Evolutionary conservation across 2,113 vertebrate genomes (phyloP).

Genomic region (Zosterops lateralis): DNA sequence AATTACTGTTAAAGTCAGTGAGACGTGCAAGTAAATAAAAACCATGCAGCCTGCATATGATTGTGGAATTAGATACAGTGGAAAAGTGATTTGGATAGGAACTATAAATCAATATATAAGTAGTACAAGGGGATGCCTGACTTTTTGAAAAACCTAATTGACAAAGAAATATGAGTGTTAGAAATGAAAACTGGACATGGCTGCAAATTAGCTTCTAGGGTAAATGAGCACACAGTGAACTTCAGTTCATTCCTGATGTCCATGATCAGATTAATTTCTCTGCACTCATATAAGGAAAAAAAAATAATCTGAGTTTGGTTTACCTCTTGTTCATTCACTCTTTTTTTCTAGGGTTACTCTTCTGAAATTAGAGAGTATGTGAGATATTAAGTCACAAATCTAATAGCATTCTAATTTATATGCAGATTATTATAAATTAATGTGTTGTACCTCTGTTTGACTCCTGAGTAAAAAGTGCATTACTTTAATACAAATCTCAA

Average conservation of each 20-base stretch:
- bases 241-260: neutral
- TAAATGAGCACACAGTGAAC: neutral
- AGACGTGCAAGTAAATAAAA: neutral
- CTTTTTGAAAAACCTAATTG: neutral
- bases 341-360: neutral
- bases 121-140: neutral
- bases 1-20: neutral
- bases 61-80: neutral
- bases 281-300: neutral
- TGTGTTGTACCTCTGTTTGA: neutral
- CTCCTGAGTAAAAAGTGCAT: neutral
- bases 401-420: neutral
- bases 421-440: neutral
- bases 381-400: neutral
- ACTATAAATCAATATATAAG: neutral
- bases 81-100: neutral
- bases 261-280: neutral
- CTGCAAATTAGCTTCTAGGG: neutral
- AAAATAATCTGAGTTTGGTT: neutral
- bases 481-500: neutral
- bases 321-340: neutral
- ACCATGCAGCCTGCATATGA: neutral
- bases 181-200: neutral
- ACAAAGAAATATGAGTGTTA: neutral
- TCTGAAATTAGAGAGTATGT: neutral